Evolutionary conservation across 2,113 vertebrate genomes (phyloP).

Genomic region (Cebus imitator): DNA sequence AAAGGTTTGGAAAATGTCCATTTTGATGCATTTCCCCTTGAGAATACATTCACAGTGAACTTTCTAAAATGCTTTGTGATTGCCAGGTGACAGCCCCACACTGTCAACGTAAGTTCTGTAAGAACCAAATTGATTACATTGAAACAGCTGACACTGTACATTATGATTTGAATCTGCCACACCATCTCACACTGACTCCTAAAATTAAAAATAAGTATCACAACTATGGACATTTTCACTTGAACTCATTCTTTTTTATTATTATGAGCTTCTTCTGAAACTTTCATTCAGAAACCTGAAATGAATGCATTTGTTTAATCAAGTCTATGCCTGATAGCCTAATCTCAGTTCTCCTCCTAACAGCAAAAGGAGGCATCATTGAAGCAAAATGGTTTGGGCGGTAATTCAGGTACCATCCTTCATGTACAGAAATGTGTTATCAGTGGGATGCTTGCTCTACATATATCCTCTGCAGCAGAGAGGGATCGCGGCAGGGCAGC

Average conservation of each 20-base stretch:
- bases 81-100: background rate
- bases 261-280: constrained; percentile 22
- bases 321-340: background rate
- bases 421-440: background rate
- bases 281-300: constrained; percentile 24
- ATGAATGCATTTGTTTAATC: constrained; percentile 26
- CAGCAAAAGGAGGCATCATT: background rate
- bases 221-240: constrained; percentile 31
- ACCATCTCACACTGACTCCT: constrained; percentile 40
- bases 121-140: constrained; percentile 23
- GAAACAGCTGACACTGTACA: constrained; percentile 37
- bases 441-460: background rate
- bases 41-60: background rate
- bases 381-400: background rate
- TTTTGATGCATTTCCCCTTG: constrained; percentile 21
- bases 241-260: background rate
- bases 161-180: constrained; percentile 63
- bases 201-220: constrained; percentile 69
- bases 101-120: constrained; percentile 45
- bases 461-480: background rate
- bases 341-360: background rate
- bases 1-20: background rate
- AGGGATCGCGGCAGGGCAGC: fast-evolving
- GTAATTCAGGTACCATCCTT: background rate
- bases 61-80: constrained; percentile 41